Conservation (phyloP, 1,140 invertebrate species). For the Alviniconcha marisindica region DNA sequence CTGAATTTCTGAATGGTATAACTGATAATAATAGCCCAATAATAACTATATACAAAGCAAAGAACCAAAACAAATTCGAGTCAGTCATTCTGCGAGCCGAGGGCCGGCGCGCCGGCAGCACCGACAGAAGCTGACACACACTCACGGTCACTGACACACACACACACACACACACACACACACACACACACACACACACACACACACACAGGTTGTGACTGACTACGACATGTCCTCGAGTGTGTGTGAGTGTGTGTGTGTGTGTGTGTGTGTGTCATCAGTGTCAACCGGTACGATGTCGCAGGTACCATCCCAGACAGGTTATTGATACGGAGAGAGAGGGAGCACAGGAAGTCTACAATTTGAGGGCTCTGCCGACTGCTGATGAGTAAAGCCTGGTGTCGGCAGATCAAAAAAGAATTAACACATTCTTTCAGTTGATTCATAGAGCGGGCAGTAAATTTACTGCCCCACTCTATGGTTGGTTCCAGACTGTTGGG, state of each 20-base stretch:
- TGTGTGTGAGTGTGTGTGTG: too few species aligned
- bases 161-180: conserved; percentile 7
- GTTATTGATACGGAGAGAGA: background rate
- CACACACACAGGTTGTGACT: too few species aligned
- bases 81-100: background rate
- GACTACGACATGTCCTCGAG: too few species aligned
- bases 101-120: background rate
- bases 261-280: too few species aligned
- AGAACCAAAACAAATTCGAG: too few species aligned
- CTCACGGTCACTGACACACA: background rate
- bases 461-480: too few species aligned
- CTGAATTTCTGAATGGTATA: background rate
- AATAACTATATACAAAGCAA: background rate
- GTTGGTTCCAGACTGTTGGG: too few species aligned
- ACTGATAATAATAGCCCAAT: background rate
- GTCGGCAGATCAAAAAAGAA: too few species aligned
- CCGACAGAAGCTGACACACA: conserved; percentile 5
- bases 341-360: background rate
- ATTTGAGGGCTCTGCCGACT: background rate
- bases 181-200: conserved; percentile 9
- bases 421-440: too few species aligned
- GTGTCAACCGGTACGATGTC: background rate
- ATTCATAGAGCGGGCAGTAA: too few species aligned
- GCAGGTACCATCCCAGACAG: background rate
- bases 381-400: too few species aligned